Conservation (phyloP, 2,113 vertebrate species). For the Chaetodon trifascialis region DNA sequence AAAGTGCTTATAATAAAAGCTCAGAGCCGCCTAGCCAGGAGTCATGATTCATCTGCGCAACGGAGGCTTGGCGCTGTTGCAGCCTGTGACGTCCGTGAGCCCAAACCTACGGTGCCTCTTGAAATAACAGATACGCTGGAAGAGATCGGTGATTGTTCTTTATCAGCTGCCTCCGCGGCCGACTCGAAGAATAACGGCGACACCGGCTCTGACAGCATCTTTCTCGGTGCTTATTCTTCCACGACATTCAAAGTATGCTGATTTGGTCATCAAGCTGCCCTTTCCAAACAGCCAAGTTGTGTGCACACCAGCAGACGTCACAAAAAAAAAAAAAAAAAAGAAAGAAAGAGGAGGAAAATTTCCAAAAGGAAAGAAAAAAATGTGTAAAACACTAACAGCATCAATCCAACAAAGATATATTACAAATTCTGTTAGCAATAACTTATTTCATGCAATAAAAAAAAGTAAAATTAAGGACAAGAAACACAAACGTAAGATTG, state of each 20-base stretch:
- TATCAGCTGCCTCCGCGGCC: constrained; percentile 24
- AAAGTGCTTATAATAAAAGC: constrained; percentile 43
- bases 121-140: constrained; percentile 56
- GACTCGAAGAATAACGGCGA: constrained; percentile 8
- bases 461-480: constrained; percentile 89
- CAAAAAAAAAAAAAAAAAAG: constrained; percentile 37
- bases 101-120: constrained; percentile 52
- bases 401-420: constrained; percentile 96
- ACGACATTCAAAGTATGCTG: constrained; percentile 23
- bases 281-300: constrained; percentile 50
- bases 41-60: constrained; percentile 54
- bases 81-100: constrained; percentile 55
- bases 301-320: constrained; percentile 44
- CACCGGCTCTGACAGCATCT: not conserved
- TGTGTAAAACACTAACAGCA: constrained; percentile 90
- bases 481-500: constrained; percentile 85
- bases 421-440: constrained; percentile 99
- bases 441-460: constrained; percentile 99
- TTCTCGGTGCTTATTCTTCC: constrained; percentile 5
- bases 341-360: not conserved
- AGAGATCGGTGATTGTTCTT: constrained; percentile 22
- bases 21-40: constrained; percentile 18
- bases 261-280: constrained; percentile 80
- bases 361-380: constrained; percentile 30
- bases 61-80: constrained; percentile 45